Conservation (phyloP, 2,888 invertebrate species). For the Elysia crispata region DNA sequence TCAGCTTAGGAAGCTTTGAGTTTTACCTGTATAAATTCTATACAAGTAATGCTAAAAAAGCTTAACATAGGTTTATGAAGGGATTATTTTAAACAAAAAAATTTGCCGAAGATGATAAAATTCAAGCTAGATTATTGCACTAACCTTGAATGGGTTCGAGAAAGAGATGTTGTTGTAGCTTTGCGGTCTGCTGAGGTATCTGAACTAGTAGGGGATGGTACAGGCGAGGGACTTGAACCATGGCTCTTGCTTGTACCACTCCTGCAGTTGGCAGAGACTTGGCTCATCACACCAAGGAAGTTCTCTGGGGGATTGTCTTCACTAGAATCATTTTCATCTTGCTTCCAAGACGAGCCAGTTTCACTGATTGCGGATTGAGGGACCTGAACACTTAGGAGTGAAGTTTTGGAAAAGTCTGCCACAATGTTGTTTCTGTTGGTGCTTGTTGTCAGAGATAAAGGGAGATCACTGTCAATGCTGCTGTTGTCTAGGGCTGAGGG, state of each 20-base stretch:
- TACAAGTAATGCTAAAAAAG: too few relatives aligned
- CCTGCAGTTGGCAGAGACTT: background rate
- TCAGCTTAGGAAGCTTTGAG: too few relatives aligned
- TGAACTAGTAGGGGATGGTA: constrained; percentile 43
- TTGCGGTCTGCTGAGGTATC: constrained; percentile 65
- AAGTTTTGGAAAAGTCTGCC: constrained; percentile 47
- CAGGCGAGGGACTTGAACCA: constrained; percentile 50
- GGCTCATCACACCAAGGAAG: constrained; percentile 20
- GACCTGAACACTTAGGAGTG: constrained; percentile 31
- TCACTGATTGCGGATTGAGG: background rate
- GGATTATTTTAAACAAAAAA: too few relatives aligned
- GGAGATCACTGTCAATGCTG: background rate
- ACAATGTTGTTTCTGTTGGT: background rate
- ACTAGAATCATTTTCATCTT: background rate
- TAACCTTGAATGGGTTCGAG: constrained; percentile 75
- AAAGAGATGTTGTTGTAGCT: constrained; percentile 72
- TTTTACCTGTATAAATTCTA: too few relatives aligned
- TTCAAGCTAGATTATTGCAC: background rate
- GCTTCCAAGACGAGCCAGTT: background rate
- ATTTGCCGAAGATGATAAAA: too few relatives aligned
- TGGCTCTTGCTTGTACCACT: constrained; percentile 43
- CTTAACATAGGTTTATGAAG: too few relatives aligned
- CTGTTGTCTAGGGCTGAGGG: constrained; percentile 35
- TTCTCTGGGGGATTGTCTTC: constrained; percentile 55
- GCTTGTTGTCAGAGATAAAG: constrained; percentile 1